Evolutionary conservation across 2,888 invertebrate genomes (phyloP), one percentile per base, ranked within the genome.

Genomic region (Hymenopus coronatus): DNA sequence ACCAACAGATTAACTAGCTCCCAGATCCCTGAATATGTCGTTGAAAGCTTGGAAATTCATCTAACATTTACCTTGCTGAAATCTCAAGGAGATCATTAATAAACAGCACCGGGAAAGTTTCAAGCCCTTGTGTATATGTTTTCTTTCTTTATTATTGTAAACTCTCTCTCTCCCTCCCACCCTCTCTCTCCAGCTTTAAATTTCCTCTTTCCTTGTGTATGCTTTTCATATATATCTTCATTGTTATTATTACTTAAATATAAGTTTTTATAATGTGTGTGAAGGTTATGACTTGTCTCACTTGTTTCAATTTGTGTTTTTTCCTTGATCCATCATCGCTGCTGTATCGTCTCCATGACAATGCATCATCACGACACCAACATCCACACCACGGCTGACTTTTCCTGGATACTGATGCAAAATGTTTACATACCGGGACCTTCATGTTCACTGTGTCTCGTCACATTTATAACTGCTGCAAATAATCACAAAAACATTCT

Each of bases 311-410:
- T 86, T 30, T 86, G 54, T 84, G 82, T 87, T 87, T 82, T 87
- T 82, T 87, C 87, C 87, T 87, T 87, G 33, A 87, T 20, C 87
- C 33, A 54, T 33, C 87, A 82, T 70, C n/a, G 82, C 33, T 82
- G 87, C 87, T 82, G 87, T 82, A 30, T 87, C 87, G 30, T 82
- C 87, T 82, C 87, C 87, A 82, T 87, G 87, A n/a, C 82, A 27
- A 30, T 82, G 25, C 54, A 85, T 25, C 86, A 86, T 28, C 86
- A 70, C 81, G 86, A 30, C 28, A 70, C 81, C 81, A 28, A 86
- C 81, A 9, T 81, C n/a, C 54, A 82, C 27, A 87, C 30, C 30
- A 33, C 14, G 81, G 81, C 87, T 33, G 82, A 30, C 70, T 82
- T 87, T 14, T 33, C 33, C n/a, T 33, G 87, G 87, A 87, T 70